phyloP scores from a whole-genome alignment of 2,888 invertebrate species.

The Ischnura elegans region DNA sequence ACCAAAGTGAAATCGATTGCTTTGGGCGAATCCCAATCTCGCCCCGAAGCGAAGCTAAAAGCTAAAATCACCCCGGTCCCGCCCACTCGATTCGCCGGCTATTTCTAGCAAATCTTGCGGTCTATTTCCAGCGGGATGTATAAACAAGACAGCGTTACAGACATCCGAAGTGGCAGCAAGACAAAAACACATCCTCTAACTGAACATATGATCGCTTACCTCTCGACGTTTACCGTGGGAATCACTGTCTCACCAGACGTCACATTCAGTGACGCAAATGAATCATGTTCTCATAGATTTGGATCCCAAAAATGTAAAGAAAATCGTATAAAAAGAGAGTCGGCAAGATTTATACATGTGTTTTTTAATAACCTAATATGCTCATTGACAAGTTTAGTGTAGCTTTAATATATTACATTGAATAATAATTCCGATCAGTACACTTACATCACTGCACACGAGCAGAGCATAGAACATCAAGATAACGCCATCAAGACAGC shows the following conservation, averaged over 20 bases:
- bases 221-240: neutral
- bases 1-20: too few species aligned
- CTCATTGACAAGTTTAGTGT: too few species aligned
- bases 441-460: too few species aligned
- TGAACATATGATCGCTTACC: neutral
- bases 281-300: too few species aligned
- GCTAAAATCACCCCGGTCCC: neutral
- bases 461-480: too few species aligned
- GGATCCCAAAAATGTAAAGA: too few species aligned
- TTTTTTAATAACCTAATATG: too few species aligned
- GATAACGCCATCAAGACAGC: too few species aligned
- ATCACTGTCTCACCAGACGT: neutral
- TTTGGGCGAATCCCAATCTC: neutral
- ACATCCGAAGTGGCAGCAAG: neutral
- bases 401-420: too few species aligned
- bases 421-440: too few species aligned
- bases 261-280: neutral
- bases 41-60: neutral
- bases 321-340: too few species aligned
- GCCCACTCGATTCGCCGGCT: neutral
- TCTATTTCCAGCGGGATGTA: neutral
- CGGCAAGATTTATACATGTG: too few species aligned
- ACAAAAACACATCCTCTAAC: neutral
- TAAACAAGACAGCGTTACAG: neutral
- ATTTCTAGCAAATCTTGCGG: slow-evolving; percentile 29